Evolutionary conservation across 2,797 vertebrate species (phyloP), one percentile per base, ranked within the genome.

Genomic region (Lepus oiostolus): DNA sequence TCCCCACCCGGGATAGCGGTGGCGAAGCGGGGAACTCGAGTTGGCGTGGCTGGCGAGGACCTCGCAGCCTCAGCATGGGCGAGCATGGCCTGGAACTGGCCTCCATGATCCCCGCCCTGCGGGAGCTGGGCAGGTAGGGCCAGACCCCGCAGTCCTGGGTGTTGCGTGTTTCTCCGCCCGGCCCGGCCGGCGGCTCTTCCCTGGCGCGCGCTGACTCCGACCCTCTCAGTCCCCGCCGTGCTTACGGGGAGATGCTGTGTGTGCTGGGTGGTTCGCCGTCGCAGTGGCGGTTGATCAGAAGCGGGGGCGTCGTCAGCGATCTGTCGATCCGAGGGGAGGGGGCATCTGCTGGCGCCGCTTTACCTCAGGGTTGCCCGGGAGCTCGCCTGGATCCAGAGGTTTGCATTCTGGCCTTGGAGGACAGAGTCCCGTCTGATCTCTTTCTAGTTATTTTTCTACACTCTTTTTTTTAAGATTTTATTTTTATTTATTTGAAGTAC

Each of bases 81-180:
- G 99, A 99, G 11, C 98, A 98, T 54, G 99, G 99, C 7, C 97
- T 99, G 95, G 99, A 99, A 96, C 99, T 99, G 99, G 99, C 99
- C 1, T 99, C 99, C 0, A 99, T 99, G 99, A 99, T 99, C 86
- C 99, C 99, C 68, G 99, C 99, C 88, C 98, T 99, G 50, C 98
- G 99, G 97, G 99, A 99, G 97, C 98, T 99, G 81, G 99, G 98
- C 50, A 99, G 99, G 99, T 99, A 98, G 98, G 98, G 47, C 11
- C 2, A n/a, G 19, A 7, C 42, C 24, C 10, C 3, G 7, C 17
- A 5, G n/a, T 2, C 35, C 21, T 1, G 22, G 22, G 52, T 11
- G 65, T 14, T 67, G 7, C 4, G 75, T 26, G n/a, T 9, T 52
- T 52, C 52, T 1, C 3, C 26, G 12, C n/a, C 19, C 0, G n/a